Evolutionary conservation across 2,888 invertebrate genomes (phyloP).

Genomic region (Belgica antarctica): DNA sequence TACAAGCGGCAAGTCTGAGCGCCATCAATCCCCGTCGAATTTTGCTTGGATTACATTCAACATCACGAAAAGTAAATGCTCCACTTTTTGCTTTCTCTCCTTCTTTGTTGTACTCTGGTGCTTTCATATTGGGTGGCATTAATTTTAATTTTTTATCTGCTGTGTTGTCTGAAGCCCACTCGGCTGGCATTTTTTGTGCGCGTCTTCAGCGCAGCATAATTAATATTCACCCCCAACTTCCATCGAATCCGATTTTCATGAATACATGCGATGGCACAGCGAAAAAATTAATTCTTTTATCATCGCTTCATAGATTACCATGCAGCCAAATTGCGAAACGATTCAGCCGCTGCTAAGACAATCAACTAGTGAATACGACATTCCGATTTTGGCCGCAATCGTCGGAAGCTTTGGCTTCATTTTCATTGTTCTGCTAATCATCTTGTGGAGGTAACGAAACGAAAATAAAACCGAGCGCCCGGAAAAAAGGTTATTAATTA

Average conservation of each 20-base stretch:
- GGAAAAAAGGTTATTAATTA: conserved; percentile 14
- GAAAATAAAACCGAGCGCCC: conserved; percentile 9
- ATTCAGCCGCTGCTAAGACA: conserved; percentile 60
- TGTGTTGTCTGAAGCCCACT: background rate
- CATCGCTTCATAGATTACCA: conserved; percentile 56
- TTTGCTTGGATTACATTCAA: conserved; percentile 66
- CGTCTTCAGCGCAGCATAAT: no score
- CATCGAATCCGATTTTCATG: no score
- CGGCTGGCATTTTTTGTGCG: no score
- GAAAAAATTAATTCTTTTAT: no score
- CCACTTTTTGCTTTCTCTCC: background rate
- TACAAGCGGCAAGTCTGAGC: conserved; percentile 68
- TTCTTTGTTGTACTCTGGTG: conserved; percentile 5
- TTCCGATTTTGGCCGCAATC: conserved; percentile 69
- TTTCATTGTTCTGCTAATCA: conserved; percentile 66
- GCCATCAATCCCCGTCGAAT: conserved; percentile 61
- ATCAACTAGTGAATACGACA: conserved; percentile 64
- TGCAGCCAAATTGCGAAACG: conserved; percentile 68
- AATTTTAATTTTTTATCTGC: conserved; percentile 39
- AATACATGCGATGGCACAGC: no score
- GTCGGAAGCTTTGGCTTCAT: conserved; percentile 68
- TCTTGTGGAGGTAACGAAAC: conserved; percentile 66
- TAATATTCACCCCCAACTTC: no score
- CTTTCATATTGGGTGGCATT: conserved; percentile 14
- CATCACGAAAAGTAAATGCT: conserved; percentile 57